phyloP scores from a whole-genome alignment of 2,888 invertebrate species.

The Chrysolina americana region DNA sequence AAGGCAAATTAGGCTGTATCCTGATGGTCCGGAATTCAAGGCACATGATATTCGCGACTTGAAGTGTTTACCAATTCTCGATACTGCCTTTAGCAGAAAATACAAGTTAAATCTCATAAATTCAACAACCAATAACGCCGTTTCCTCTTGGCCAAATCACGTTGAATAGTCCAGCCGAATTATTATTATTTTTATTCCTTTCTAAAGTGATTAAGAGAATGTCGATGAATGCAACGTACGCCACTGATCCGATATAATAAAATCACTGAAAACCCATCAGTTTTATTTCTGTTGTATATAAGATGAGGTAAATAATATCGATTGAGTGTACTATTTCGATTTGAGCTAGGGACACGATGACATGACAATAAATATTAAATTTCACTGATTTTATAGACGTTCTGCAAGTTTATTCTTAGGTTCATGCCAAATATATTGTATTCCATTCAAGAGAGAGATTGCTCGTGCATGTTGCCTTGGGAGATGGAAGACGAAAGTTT shows the following conservation, averaged over 20 bases:
- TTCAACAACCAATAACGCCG: too few relatives aligned
- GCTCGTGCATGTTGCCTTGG: not conserved
- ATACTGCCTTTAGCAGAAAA: too few relatives aligned
- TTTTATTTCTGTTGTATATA: constrained; percentile 20
- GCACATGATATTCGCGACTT: too few relatives aligned
- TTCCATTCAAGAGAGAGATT: not conserved
- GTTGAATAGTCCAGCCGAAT: too few relatives aligned
- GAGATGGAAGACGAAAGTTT: not conserved
- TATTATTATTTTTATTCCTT: not conserved
- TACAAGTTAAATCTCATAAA: too few relatives aligned
- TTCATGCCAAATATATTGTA: constrained; percentile 20
- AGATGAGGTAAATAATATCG: constrained; percentile 32
- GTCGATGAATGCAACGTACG: not conserved
- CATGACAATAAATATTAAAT: constrained; percentile 36
- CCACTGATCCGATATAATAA: constrained; percentile 17
- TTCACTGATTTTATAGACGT: constrained; percentile 38
- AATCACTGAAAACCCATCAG: constrained; percentile 22
- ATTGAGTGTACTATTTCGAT: constrained; percentile 33
- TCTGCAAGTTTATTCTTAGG: constrained; percentile 20
- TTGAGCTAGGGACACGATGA: constrained; percentile 31
- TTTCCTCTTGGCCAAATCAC: too few relatives aligned
- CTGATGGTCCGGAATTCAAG: too few relatives aligned
- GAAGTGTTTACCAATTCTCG: too few relatives aligned
- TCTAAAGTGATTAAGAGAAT: not conserved
- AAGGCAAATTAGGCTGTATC: too few relatives aligned